These are phyloP conservation scores for Chelonia mydas DNA, from an alignment of 2,797 vertebrate genomes.

Conservation along the genomic window DNA sequence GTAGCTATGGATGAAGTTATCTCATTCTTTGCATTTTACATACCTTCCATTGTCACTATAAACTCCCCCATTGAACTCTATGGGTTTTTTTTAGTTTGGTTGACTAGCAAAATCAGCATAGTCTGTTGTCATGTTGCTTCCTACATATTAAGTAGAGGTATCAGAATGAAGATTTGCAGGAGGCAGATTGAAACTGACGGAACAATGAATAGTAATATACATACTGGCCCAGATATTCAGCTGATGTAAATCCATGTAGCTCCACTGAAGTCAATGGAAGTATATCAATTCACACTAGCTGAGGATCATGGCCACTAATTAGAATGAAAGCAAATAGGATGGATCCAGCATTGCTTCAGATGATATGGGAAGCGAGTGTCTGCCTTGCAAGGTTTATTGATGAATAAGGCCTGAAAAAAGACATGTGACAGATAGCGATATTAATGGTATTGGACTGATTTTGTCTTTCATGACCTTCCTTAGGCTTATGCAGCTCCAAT, in stretches of 20 bases:
- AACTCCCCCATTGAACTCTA: background rate
- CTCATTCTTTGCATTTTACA: background rate
- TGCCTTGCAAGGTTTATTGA: background rate
- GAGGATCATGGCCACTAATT: background rate
- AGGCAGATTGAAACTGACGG: background rate
- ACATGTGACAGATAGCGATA: background rate
- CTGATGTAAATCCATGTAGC: background rate
- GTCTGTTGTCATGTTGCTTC: background rate
- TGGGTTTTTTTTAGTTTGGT: background rate
- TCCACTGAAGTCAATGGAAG: background rate
- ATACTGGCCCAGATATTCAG: background rate
- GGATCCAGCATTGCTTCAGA: background rate
- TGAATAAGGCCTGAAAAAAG: background rate
- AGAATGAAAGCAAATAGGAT: background rate
- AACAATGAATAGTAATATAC: rapidly evolving
- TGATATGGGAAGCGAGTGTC: background rate
- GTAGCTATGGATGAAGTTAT: background rate
- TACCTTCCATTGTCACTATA: background rate
- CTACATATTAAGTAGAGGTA: background rate
- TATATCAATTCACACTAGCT: background rate
- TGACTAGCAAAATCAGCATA: background rate
- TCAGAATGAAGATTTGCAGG: background rate
- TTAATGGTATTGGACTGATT: background rate
- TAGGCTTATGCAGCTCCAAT: background rate
- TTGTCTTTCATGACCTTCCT: background rate